phyloP scores from a whole-genome alignment of 2,113 vertebrate genomes.

The Datnioides undecimradiatus region DNA sequence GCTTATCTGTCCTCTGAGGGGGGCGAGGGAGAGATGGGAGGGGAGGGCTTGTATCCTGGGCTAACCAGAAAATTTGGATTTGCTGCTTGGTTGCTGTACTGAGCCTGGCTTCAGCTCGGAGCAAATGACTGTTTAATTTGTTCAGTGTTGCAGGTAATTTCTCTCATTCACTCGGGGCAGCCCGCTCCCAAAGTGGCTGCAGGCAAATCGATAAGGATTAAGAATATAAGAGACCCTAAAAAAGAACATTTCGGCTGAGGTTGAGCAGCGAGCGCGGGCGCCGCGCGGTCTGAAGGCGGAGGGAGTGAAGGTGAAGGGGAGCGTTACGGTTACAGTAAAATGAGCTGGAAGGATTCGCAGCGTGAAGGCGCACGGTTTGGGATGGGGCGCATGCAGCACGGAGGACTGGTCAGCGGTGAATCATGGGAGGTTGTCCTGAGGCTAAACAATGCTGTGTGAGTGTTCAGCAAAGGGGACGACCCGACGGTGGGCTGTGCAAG shows the following conservation, averaged over 20 bases:
- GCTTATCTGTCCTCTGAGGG: constrained; percentile 58
- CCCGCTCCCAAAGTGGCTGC: constrained; percentile 61
- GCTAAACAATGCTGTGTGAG: constrained; percentile 17
- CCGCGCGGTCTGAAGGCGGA: not conserved
- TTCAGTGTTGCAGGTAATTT: constrained; percentile 75
- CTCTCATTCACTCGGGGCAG: constrained; percentile 59
- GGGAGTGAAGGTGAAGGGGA: not conserved
- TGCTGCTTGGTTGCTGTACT: constrained; percentile 68
- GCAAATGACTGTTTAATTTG: constrained; percentile 82
- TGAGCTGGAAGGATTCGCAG: not conserved
- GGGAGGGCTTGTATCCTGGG: constrained; percentile 23
- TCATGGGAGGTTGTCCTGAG: constrained; percentile 34
- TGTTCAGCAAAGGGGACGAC: not conserved
- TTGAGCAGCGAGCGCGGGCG: not conserved
- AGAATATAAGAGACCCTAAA: constrained; percentile 58
- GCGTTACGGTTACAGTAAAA: not conserved
- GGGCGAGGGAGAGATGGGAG: not conserved
- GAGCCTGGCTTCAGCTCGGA: constrained; percentile 56
- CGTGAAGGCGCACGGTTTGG: not conserved
- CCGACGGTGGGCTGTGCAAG: no score
- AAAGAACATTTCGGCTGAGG: constrained; percentile 40
- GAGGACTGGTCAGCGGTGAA: constrained; percentile 24
- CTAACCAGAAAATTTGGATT: constrained; percentile 68
- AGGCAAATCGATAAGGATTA: constrained; percentile 72
- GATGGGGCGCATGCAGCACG: not conserved